phyloP scores from a whole-genome alignment of 2,888 invertebrate genomes.

The Stenodera caucasica region DNA sequence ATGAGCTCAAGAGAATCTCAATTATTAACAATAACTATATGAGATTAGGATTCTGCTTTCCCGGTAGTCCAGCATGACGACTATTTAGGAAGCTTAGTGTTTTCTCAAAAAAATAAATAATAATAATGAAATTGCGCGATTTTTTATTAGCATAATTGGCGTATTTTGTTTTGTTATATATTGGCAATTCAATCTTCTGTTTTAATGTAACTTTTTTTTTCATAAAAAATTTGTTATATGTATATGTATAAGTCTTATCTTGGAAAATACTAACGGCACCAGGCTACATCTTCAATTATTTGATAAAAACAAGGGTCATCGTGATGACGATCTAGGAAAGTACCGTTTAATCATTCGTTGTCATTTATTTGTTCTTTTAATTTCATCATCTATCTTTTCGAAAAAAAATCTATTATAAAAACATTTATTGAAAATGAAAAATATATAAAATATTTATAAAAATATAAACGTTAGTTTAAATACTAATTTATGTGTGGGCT shows the following conservation, averaged over 20 bases:
- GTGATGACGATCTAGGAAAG: slow-evolving; percentile 94
- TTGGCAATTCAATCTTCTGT: slow-evolving; percentile 8
- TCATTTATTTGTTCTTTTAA: slow-evolving; percentile 5
- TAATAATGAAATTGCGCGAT: too few relatives aligned
- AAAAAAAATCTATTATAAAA: too few relatives aligned
- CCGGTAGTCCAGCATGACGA: slow-evolving; percentile 78
- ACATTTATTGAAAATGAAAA: neutral
- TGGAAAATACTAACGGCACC: slow-evolving; percentile 61
- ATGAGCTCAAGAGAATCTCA: slow-evolving; percentile 76
- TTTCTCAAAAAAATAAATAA: neutral
- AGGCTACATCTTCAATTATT: slow-evolving; percentile 70
- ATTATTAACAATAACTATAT: slow-evolving; percentile 72
- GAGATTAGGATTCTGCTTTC: slow-evolving; percentile 84
- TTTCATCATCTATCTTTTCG: slow-evolving; percentile 8
- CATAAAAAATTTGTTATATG: slow-evolving; percentile 46
- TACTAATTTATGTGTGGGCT: neutral
- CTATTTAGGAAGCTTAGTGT: slow-evolving; percentile 75
- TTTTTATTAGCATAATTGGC: slow-evolving; percentile 7
- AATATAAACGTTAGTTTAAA: neutral
- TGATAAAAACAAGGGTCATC: slow-evolving; percentile 91
- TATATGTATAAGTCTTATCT: too few relatives aligned
- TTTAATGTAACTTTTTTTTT: slow-evolving; percentile 14
- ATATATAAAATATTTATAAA: neutral
- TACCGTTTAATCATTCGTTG: slow-evolving; percentile 32
- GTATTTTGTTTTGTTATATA: slow-evolving; percentile 16